Conservation (phyloP, 2,113 vertebrate species). For the Cinclus mexicanus region DNA sequence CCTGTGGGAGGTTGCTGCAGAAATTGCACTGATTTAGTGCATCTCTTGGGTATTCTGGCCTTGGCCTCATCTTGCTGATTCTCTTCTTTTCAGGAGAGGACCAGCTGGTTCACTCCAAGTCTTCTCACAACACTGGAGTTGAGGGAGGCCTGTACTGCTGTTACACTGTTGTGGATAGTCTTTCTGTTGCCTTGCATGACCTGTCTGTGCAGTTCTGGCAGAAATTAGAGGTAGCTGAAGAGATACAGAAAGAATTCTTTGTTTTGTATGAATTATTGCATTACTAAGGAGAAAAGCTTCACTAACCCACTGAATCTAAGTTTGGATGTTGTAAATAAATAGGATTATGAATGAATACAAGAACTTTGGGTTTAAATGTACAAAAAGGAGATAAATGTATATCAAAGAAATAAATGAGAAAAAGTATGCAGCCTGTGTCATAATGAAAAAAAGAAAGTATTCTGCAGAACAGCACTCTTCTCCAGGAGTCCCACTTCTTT, state of each 20-base stretch:
- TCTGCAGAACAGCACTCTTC: neutral
- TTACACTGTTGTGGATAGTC: neutral
- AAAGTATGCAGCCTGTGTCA: neutral
- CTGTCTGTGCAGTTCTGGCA: neutral
- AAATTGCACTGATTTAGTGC: slow-evolving; percentile 42
- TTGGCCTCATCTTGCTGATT: slow-evolving; percentile 33
- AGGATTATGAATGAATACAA: neutral
- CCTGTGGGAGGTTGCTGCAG: slow-evolving; percentile 49
- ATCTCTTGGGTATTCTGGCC: slow-evolving; percentile 39
- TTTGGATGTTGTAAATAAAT: neutral
- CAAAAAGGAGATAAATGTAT: neutral
- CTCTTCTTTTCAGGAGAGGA: slow-evolving; percentile 25
- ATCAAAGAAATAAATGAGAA: neutral
- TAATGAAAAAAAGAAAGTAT: neutral
- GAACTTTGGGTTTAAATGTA: neutral
- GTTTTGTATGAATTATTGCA: neutral
- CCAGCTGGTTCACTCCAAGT: slow-evolving; percentile 42
- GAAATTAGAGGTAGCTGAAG: neutral
- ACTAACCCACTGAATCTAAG: neutral
- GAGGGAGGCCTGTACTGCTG: neutral
- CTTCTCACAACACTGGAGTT: neutral
- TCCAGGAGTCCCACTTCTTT: neutral
- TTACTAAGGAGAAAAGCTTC: neutral
- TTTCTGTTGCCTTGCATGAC: slow-evolving; percentile 45
- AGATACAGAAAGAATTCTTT: neutral